These are phyloP conservation scores for Ivindomyrus marchei DNA, from an alignment of 2,113 vertebrate genomes.

Conservation along the genomic window DNA sequence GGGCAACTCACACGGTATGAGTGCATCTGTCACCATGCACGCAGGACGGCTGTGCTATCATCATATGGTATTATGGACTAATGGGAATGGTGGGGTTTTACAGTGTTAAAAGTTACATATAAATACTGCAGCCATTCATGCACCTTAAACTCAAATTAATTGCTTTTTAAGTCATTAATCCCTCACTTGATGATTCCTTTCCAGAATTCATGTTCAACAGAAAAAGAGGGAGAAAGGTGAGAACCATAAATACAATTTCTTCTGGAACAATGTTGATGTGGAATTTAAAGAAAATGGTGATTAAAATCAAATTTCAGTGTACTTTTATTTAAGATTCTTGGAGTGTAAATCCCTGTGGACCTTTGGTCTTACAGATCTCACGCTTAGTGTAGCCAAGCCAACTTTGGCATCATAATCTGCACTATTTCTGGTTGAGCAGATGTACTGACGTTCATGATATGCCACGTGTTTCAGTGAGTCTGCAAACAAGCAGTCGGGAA, in stretches of 20 bases:
- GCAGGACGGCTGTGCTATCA: background rate
- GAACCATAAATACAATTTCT: background rate
- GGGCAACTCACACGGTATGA: slow-evolving; percentile 27
- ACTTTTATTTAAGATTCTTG: background rate
- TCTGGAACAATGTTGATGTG: background rate
- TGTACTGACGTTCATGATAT: background rate
- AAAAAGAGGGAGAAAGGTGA: slow-evolving; percentile 58
- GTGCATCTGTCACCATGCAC: background rate
- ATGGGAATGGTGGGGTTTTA: background rate
- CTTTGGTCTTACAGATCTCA: background rate
- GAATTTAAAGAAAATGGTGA: background rate
- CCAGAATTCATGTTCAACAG: slow-evolving; percentile 38
- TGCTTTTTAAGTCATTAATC: background rate
- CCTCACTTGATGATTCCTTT: background rate
- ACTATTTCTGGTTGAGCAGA: background rate
- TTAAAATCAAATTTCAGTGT: background rate
- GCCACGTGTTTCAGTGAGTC: slow-evolving; percentile 44
- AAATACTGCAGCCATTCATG: background rate
- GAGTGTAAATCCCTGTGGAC: background rate
- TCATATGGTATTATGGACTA: background rate
- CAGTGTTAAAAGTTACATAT: background rate
- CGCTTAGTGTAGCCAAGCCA: background rate
- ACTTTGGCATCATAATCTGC: background rate
- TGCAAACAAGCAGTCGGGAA: slow-evolving; percentile 38
- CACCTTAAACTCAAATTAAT: background rate